These are phyloP conservation scores for Baronia brevicornis DNA, from an alignment of 2,888 invertebrate species.

Conservation along the genomic window DNA sequence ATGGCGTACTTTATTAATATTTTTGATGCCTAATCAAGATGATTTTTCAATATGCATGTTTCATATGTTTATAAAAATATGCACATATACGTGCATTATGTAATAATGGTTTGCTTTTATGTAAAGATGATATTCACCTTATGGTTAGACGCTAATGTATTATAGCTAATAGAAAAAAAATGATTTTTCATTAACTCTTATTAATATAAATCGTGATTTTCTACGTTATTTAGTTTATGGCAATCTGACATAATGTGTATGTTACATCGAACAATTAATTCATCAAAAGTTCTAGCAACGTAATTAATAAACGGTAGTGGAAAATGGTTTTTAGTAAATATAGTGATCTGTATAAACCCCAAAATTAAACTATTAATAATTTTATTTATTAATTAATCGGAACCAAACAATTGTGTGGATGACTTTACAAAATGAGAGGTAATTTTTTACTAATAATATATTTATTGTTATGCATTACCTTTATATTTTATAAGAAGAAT, in stretches of 20 bases:
- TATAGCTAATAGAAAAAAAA: too few species aligned
- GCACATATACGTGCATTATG: too few species aligned
- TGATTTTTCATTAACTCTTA: too few species aligned
- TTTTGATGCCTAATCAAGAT: too few species aligned
- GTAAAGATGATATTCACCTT: too few species aligned
- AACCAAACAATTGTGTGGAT: constrained; percentile 6
- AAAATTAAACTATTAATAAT: not conserved
- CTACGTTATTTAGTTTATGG: not conserved
- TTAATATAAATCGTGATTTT: not conserved
- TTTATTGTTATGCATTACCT: constrained; percentile 9
- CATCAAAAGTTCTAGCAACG: constrained; percentile 2
- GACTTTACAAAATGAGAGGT: not conserved
- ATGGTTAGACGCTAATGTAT: too few species aligned
- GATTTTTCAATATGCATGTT: too few species aligned
- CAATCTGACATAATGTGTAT: too few species aligned
- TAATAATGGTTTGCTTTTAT: too few species aligned
- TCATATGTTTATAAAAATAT: too few species aligned
- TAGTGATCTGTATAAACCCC: constrained; percentile 4
- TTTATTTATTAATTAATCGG: constrained; percentile 1
- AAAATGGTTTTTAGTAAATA: not conserved
- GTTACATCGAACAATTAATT: too few species aligned
- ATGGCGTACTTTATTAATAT: too few species aligned
- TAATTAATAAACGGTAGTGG: constrained; percentile 1
- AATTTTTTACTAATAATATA: constrained; percentile 6
- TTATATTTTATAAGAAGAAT: constrained; percentile 12